These are phyloP conservation scores for Corythornis madagascariensis DNA, from an alignment of 2,113 vertebrate genomes.

Conservation along the genomic window DNA sequence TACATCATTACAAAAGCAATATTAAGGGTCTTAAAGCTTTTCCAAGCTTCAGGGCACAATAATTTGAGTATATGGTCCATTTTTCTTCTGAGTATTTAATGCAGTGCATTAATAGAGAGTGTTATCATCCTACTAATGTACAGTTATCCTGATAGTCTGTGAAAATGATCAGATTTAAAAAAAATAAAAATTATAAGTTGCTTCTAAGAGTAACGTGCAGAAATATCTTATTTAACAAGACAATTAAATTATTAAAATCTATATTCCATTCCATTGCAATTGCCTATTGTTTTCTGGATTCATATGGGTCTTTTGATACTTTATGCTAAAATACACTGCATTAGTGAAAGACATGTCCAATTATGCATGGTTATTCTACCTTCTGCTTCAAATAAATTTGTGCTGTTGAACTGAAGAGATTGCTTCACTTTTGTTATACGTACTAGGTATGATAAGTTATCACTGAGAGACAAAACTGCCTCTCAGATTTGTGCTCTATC, in stretches of 20 bases:
- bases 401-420: neutral
- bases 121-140: neutral
- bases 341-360: neutral
- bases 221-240: neutral
- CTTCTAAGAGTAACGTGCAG: neutral
- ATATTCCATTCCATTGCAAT: neutral
- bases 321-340: neutral
- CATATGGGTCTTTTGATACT: neutral
- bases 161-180: neutral
- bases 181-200: neutral
- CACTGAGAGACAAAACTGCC: neutral
- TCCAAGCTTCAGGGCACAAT: neutral
- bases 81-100: neutral
- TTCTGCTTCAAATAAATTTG: neutral
- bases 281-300: neutral
- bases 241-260: neutral
- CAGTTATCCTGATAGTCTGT: neutral
- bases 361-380: rapidly evolving
- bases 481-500: neutral
- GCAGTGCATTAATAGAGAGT: neutral
- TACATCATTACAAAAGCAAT: neutral
- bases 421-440: neutral
- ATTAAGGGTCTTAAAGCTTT: neutral
- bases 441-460: neutral
- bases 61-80: neutral